Evolutionary conservation across 1,140 invertebrate genomes (phyloP).

Genomic region (Orchestia grillus): DNA sequence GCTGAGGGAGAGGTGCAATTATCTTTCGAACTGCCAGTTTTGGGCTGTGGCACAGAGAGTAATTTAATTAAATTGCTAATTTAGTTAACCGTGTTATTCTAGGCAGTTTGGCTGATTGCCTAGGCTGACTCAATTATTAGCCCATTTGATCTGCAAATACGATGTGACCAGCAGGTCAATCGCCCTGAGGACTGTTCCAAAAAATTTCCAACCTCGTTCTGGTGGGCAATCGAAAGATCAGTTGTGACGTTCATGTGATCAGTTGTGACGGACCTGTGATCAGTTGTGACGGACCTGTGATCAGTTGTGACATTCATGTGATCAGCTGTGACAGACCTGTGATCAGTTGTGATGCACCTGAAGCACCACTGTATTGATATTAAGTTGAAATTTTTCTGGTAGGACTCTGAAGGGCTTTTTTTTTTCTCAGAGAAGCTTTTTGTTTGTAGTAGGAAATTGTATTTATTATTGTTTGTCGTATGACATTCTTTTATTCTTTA

Average conservation of each 20-base stretch:
- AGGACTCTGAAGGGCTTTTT: background rate
- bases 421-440: background rate
- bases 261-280: background rate
- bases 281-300: background rate
- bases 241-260: background rate
- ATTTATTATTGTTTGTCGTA: background rate
- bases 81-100: background rate
- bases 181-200: background rate
- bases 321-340: no score
- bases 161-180: background rate
- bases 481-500: background rate
- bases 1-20: background rate
- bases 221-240: background rate
- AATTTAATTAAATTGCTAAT: constrained; percentile 4
- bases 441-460: background rate
- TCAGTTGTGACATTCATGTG: no score
- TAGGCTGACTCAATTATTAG: background rate
- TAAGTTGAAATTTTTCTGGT: background rate
- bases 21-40: background rate
- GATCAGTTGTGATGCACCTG: background rate
- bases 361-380: no score
- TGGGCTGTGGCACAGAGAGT: background rate
- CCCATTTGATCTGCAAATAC: background rate
- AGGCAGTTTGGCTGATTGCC: background rate
- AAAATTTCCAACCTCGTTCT: background rate